These are phyloP conservation scores for Nomada lathburiana DNA, from an alignment of 2,888 invertebrate genomes.

Conservation along the genomic window DNA sequence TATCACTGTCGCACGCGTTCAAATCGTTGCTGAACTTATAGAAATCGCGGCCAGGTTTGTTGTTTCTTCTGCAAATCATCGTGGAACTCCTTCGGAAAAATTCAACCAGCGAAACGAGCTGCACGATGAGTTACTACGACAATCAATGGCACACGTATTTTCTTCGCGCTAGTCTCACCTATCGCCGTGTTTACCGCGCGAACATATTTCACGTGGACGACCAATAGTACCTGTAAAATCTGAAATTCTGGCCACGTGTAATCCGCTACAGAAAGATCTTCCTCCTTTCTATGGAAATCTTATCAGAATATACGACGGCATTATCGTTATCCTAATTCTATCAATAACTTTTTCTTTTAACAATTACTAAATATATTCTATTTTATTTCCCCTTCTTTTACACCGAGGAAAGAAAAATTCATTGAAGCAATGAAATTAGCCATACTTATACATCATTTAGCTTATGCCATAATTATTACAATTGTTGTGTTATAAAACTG, in stretches of 20 bases:
- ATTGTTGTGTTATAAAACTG: no score
- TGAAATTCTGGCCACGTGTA: no score
- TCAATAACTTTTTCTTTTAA: no score
- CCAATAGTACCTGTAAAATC: conserved; percentile 20
- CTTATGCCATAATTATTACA: no score
- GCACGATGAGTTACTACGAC: neutral
- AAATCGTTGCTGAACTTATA: neutral
- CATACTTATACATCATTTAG: no score
- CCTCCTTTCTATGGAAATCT: neutral
- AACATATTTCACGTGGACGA: conserved; percentile 3
- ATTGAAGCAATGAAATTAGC: no score
- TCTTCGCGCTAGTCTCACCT: neutral
- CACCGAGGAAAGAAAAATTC: no score
- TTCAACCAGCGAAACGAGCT: neutral
- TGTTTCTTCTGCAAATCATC: neutral
- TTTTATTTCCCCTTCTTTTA: no score
- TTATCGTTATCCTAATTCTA: no score
- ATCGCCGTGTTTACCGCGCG: neutral
- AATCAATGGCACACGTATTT: conserved; percentile 15
- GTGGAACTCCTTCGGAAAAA: neutral
- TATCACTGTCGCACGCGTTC: neutral
- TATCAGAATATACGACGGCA: neutral
- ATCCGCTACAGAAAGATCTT: neutral
- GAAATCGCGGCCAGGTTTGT: neutral
- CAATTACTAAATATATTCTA: no score